Evolutionary conservation across 2,888 invertebrate genomes (phyloP), one percentile per base, ranked within the genome.

Genomic region (Bruchidius siliquastri): DNA sequence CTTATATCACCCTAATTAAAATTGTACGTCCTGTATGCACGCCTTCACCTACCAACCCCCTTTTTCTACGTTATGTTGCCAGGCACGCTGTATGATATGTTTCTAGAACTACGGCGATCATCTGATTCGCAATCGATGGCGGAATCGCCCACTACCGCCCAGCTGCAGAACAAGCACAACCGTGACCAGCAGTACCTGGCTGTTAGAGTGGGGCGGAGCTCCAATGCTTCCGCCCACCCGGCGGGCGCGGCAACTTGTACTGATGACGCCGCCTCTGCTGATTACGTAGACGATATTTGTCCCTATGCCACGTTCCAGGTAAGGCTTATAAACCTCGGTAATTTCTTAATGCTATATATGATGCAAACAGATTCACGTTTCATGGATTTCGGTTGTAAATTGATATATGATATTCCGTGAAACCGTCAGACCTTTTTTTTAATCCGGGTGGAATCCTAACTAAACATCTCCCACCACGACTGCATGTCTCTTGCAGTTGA

Each of bases 251-350:
- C 22, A 3, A 22, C 21, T 8, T 21, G 22, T 10, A 87, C 88
- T 72, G 90, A 90, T 81, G 86, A 87, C 74, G 86, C 87, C 13
- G 88, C 86, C 75, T 86, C 87, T 2, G 83, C 90, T 90, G 96
- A 96, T 86, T 96, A 96, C 87, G 95, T 96, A 83, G 96, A 96
- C 88, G 96, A 96, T 84, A 96, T 96, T 82, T 96, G 96, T 85
- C 96, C 96, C 0, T 96, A 96, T 87, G 96, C 96, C 73, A 96
- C 96, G 71, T 96, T 96, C 87, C 96, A 96, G 85, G 88, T 96
- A 81, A 94, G 95, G n/a, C n/a, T n/a, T n/a, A n/a, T n/a, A n/a
- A n/a, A n/a, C n/a, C n/a, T n/a, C n/a, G n/a, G n/a, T n/a, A n/a
- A n/a, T n/a, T n/a, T n/a, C n/a, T n/a, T n/a, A n/a, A n/a, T n/a